A percentile compares a stretch with the other conserved stretches of the same genome.
These are phyloP conservation scores for Noctilio leporinus DNA, from an alignment of 2,113 vertebrate genomes.

Conservation along the genomic window DNA sequence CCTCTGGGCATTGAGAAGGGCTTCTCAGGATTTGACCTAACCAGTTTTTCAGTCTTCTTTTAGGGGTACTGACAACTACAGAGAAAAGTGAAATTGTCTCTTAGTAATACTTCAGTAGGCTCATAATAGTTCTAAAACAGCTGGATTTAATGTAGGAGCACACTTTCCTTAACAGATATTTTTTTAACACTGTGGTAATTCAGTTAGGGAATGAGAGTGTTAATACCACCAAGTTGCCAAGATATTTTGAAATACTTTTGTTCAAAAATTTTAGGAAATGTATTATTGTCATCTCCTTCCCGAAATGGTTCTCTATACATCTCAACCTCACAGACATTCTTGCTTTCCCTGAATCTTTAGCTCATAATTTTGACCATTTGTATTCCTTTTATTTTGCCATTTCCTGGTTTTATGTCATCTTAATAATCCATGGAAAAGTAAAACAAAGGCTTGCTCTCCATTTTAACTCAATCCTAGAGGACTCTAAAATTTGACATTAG, in stretches of 20 bases:
- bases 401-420: background rate
- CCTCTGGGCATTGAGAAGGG: background rate
- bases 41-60: background rate
- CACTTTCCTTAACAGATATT: background rate
- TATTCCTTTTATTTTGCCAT: background rate
- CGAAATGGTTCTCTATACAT: background rate
- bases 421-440: slow-evolving; percentile 38
- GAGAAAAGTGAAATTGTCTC: background rate
- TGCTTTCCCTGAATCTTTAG: background rate
- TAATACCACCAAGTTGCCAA: background rate
- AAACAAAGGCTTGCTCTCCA: slow-evolving; percentile 6
- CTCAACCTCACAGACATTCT: background rate
- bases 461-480: background rate
- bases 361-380: slow-evolving; percentile 1
- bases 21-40: background rate
- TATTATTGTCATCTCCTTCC: background rate
- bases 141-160: background rate
- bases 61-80: background rate
- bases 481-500: background rate
- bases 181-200: background rate
- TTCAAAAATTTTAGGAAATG: background rate
- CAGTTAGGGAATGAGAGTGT: background rate
- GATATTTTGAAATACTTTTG: background rate
- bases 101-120: background rate
- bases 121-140: background rate